phyloP scores from a whole-genome alignment of 2,888 invertebrate genomes.

The Drosophila incognita region DNA sequence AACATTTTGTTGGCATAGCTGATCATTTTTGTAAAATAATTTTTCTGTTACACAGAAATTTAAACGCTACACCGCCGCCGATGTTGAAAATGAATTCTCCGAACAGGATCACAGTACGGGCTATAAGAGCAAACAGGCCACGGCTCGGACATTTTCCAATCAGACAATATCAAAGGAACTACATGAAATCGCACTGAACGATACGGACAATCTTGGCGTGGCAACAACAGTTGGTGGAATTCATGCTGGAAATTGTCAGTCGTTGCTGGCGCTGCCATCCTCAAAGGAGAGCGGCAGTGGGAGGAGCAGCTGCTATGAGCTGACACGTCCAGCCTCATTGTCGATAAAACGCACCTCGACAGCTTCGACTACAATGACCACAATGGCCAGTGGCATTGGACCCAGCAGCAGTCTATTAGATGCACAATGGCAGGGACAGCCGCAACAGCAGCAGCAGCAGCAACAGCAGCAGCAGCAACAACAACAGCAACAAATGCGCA shows the following conservation, averaged over 20 bases:
- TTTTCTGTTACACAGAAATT: slow-evolving; percentile 71
- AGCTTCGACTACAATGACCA: slow-evolving; percentile 79
- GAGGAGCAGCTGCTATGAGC: slow-evolving; percentile 80
- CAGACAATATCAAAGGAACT: slow-evolving; percentile 82
- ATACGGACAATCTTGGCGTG: slow-evolving; percentile 67
- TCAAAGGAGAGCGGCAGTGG: slow-evolving; percentile 38
- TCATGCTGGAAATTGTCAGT: slow-evolving; percentile 69
- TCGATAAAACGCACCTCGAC: slow-evolving; percentile 80
- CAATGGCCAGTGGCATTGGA: slow-evolving; percentile 76
- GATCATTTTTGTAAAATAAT: background rate
- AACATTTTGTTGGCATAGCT: background rate
- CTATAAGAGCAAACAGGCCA: slow-evolving; percentile 71
- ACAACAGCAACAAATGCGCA: slow-evolving; percentile 33
- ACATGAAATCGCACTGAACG: slow-evolving; percentile 79
- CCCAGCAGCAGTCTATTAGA: slow-evolving; percentile 73
- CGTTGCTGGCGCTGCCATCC: slow-evolving; percentile 70
- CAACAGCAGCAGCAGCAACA: slow-evolving; percentile 24
- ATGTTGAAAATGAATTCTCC: slow-evolving; percentile 82
- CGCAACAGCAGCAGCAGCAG: slow-evolving; percentile 43
- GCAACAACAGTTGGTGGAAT: slow-evolving; percentile 26
- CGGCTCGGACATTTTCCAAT: slow-evolving; percentile 81
- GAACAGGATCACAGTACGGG: slow-evolving; percentile 82
- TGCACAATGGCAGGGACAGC: slow-evolving; percentile 67
- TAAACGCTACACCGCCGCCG: slow-evolving; percentile 81
- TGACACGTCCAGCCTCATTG: slow-evolving; percentile 80